Percentiles rank a stretch among this genome's conserved stretches.
These are phyloP conservation scores for Gallinago undulata DNA, from an alignment of 2,113 vertebrate species.

Conservation along the genomic window DNA sequence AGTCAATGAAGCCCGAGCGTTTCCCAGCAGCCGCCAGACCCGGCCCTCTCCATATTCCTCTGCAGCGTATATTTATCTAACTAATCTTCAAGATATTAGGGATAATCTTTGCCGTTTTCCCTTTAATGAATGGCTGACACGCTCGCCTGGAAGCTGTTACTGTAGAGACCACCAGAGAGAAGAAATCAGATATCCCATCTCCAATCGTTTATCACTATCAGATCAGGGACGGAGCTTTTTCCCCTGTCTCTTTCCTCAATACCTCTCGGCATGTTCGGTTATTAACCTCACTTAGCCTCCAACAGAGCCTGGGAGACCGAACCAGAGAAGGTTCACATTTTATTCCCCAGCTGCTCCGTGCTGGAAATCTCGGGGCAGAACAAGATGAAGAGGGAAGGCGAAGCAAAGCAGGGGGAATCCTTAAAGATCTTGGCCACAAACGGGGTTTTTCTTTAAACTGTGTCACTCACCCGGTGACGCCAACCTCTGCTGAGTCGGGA, in stretches of 20 bases:
- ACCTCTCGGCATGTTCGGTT: slow-evolving; percentile 34
- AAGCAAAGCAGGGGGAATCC: accelerated
- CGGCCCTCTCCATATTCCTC: background rate
- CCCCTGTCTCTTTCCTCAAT: slow-evolving; percentile 24
- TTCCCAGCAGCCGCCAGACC: background rate
- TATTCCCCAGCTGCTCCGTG: background rate
- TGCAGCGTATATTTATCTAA: background rate
- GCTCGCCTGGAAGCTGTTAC: slow-evolving; percentile 8
- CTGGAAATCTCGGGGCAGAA: background rate
- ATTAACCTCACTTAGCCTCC: slow-evolving; percentile 76
- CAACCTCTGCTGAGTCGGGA: background rate
- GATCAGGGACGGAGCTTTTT: slow-evolving; percentile 31
- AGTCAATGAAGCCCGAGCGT: background rate
- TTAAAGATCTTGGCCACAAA: background rate
- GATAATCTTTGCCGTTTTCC: slow-evolving; percentile 2
- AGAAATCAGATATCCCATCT: slow-evolving; percentile 52
- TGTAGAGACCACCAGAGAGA: slow-evolving; percentile 25
- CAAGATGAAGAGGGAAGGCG: background rate
- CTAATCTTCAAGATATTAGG: slow-evolving; percentile 10
- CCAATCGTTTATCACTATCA: slow-evolving; percentile 64
- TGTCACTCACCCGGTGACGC: background rate
- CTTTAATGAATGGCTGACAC: background rate
- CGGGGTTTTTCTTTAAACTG: background rate
- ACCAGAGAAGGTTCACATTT: background rate
- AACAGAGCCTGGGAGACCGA: slow-evolving; percentile 21